Evolutionary conservation across 2,113 vertebrate genomes (phyloP).

Genomic region (Ameiurus melas): DNA sequence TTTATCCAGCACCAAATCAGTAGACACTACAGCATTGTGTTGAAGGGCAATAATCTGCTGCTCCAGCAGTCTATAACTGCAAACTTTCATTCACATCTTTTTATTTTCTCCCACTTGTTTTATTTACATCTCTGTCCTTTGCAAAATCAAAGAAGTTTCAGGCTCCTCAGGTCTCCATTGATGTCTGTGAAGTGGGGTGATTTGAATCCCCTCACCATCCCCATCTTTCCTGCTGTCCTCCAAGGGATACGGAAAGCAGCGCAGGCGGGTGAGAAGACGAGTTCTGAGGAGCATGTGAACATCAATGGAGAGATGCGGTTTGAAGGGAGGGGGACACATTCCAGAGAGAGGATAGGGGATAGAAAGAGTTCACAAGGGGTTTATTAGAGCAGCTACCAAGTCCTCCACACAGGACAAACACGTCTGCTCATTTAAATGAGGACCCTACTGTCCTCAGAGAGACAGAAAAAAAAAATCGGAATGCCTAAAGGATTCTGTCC

Average conservation of each 20-base stretch:
- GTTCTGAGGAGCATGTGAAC: constrained; percentile 59
- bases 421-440: constrained; percentile 47
- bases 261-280: constrained; percentile 45
- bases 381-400: constrained; percentile 47
- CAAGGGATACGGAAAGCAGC: constrained; percentile 46
- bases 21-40: background rate
- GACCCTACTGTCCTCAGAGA: constrained; percentile 10
- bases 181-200: constrained; percentile 51
- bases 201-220: constrained; percentile 50
- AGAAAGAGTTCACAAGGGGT: constrained; percentile 33
- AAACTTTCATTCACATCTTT: constrained; percentile 33
- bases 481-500: constrained; percentile 13
- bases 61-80: background rate
- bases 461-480: background rate
- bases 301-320: constrained; percentile 52
- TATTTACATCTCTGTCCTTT: constrained; percentile 50
- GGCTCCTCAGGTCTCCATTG: constrained; percentile 21
- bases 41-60: constrained; percentile 31
- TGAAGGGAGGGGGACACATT: constrained; percentile 20
- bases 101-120: constrained; percentile 42
- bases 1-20: background rate
- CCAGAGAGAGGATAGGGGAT: constrained; percentile 26
- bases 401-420: constrained; percentile 51
- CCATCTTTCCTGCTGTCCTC: constrained; percentile 32
- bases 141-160: constrained; percentile 47